Conservation (phyloP, 2,888 invertebrate species). For the Athripsodes cinereus region DNA sequence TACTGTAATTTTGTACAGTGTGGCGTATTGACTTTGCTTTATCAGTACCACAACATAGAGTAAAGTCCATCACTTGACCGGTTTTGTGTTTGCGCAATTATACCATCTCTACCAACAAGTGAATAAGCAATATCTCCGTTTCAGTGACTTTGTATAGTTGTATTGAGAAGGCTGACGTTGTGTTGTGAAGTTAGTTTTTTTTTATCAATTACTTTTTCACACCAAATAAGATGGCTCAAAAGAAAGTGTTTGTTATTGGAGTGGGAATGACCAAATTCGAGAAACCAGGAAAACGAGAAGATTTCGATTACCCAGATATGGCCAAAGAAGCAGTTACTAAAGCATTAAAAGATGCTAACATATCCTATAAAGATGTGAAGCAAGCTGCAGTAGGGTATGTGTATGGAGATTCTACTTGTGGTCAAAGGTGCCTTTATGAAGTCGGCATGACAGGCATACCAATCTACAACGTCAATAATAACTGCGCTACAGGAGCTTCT, state of each 20-base stretch:
- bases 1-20: too few species aligned
- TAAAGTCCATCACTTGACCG: constrained; percentile 16
- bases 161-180: not conserved
- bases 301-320: constrained; percentile 92
- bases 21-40: not conserved
- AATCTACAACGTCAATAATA: constrained; percentile 97
- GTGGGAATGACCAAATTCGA: constrained; percentile 99
- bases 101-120: not conserved
- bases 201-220: not conserved
- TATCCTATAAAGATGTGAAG: constrained; percentile 71
- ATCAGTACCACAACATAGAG: not conserved
- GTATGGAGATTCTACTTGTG: constrained; percentile 92
- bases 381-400: constrained; percentile 92
- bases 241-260: constrained; percentile 82
- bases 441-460: constrained; percentile 96
- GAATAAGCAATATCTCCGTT: too few species aligned
- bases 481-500: constrained; percentile 94
- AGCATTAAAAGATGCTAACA: constrained; percentile 77
- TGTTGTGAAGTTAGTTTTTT: not conserved
- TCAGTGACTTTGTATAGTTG: not conserved
- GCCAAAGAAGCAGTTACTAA: constrained; percentile 88
- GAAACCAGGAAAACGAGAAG: constrained; percentile 76
- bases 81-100: constrained; percentile 16
- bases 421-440: constrained; percentile 91
- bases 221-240: constrained; percentile 12